Percentiles rank a stretch among this genome's conserved stretches.
These are phyloP conservation scores for Lepisosteus oculatus DNA, from an alignment of 2,113 vertebrate species.

Conservation along the genomic window DNA sequence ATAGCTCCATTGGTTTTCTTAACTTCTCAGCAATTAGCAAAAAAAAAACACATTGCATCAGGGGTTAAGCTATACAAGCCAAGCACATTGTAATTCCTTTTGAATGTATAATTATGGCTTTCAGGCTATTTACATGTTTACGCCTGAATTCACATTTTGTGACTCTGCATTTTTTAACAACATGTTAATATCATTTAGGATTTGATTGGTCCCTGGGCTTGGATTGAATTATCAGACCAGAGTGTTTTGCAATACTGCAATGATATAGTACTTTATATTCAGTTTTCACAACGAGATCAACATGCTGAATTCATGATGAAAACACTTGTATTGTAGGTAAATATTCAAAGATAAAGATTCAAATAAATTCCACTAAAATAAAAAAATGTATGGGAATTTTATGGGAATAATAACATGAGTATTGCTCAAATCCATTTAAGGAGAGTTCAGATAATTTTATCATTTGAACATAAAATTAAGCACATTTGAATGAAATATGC, in stretches of 20 bases:
- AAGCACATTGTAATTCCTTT: constrained; percentile 3
- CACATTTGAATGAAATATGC: no score
- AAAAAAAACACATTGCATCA: neutral
- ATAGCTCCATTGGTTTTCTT: neutral
- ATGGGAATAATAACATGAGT: no score
- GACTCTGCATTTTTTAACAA: constrained; percentile 10
- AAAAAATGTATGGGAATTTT: no score
- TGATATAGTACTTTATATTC: neutral
- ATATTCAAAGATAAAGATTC: no score
- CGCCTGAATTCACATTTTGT: constrained; percentile 9
- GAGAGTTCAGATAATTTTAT: no score
- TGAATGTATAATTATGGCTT: constrained; percentile 6
- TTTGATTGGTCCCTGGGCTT: neutral
- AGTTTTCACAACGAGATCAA: neutral
- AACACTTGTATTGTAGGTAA: no score
- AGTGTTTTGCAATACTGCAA: neutral
- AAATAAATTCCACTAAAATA: no score
- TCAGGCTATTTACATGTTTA: constrained; percentile 9
- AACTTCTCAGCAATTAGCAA: neutral
- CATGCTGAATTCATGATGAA: neutral
- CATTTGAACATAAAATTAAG: no score
- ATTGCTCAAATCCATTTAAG: no score
- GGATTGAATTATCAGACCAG: neutral
- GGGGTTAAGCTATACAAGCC: constrained; percentile 7
- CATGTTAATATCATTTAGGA: constrained; percentile 10